Base-by-base conservation (phyloP, 2,888 invertebrate species). In the Oxystoma pomonae region DNA sequence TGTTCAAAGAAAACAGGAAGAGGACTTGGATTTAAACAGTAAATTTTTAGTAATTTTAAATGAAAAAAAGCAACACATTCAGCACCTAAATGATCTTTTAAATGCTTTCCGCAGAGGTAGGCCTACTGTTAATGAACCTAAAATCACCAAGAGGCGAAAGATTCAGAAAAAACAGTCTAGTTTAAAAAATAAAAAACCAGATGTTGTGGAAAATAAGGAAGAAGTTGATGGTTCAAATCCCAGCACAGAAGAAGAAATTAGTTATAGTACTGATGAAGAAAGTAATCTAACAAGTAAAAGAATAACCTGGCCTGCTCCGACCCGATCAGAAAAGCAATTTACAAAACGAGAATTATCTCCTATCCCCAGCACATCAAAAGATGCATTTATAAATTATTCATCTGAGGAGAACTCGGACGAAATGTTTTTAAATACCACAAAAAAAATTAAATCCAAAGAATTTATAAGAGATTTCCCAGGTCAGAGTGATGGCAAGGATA, bases 51-150 rank as follows among this genome's bases (percentile, higher is more conserved):
- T 73, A 58, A 55, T 77, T 35, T 66, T 80, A 67, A 78, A 79
- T 69, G 78, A 78, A 66, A 80, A 80, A 61, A 79, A 79, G 65
- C 71, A 68, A 20, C 69, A 74, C 55, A 78, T 78, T 64, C 75
- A 76, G 61, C 75, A 76, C 68, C 69, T 78, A 55, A 76, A 71
- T 61, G 76, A 78, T 67, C 67, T 75, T n/a, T 65, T 79, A 61
- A 69, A 75, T 60, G 75, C 73, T 22, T 72, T 73, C 57, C 69
- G 66, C 61, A 62, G 67, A 49, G 70, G 73, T 17, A 70, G 71
- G 59, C 65, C 72, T 1, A 63, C 68, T 20, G 55, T 67, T 12
- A 74, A 73, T 67, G 69, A 69, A 7, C 59, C 65, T 16, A 60
- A 67, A 16, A 61, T 62, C 52, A 18, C 61, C 1, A 20, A 57